A percentile compares a stretch with the other conserved stretches of the same genome.
Evolutionary conservation across 2,888 invertebrate species (phyloP).

Genomic region (Arenicola marina): DNA sequence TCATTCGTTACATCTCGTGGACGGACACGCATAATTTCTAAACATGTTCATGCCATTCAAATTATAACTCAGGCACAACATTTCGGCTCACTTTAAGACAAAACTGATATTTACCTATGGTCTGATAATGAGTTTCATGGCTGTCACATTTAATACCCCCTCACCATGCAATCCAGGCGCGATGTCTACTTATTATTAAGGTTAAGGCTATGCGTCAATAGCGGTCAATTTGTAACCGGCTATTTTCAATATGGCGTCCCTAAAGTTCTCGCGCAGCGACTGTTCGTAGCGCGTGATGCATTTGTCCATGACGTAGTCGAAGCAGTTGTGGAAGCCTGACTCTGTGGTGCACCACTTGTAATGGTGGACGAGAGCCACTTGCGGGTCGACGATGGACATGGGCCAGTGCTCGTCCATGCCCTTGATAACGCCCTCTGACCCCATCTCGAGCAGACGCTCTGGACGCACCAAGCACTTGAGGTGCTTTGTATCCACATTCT

Average conservation of each 20-base stretch:
- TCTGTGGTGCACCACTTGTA: conserved; percentile 4
- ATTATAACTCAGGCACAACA: no score
- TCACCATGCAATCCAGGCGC: no score
- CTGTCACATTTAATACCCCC: no score
- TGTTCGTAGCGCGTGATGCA: not conserved
- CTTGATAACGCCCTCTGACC: conserved; percentile 44
- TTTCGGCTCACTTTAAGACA: no score
- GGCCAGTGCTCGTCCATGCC: conserved; percentile 36
- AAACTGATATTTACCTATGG: no score
- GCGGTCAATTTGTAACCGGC: no score
- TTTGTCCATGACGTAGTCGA: conserved; percentile 3
- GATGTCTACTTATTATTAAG: no score
- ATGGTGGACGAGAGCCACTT: conserved; percentile 3
- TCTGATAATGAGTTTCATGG: no score
- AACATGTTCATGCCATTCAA: no score
- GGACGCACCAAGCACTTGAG: conserved; percentile 43
- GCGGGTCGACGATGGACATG: not conserved
- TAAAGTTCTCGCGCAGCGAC: not conserved
- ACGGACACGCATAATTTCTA: no score
- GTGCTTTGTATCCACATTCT: not conserved
- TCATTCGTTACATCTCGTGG: no score
- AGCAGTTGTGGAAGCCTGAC: conserved; percentile 4
- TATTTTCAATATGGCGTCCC: not conserved
- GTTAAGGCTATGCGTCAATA: no score
- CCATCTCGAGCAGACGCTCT: conserved; percentile 46